phyloP scores from a whole-genome alignment of 2,888 invertebrate species.

The Watsonalla binaria region DNA sequence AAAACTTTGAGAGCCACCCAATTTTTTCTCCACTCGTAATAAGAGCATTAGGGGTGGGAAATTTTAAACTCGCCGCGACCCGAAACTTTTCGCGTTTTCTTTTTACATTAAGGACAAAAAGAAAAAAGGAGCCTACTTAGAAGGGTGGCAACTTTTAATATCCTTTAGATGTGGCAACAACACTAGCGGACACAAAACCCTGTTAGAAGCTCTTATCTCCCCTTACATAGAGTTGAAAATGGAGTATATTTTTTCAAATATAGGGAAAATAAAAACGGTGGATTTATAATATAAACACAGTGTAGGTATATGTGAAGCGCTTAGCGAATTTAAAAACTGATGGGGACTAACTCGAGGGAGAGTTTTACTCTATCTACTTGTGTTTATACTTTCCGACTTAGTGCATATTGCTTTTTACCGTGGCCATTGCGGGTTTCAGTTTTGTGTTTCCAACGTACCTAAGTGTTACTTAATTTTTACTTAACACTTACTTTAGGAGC shows the following conservation, averaged over 20 bases:
- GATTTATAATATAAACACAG: conserved; percentile 52
- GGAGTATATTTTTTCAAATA: conserved; percentile 2
- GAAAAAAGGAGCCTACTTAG: conserved; percentile 65
- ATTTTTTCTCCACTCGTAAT: conserved; percentile 71
- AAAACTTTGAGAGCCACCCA: conserved; percentile 62
- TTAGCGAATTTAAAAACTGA: conserved; percentile 66
- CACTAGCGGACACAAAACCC: not conserved
- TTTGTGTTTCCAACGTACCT: too few species aligned
- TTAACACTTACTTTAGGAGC: too few species aligned
- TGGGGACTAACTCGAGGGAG: conserved; percentile 40
- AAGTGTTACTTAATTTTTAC: too few species aligned
- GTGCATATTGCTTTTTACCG: too few species aligned
- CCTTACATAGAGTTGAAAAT: conserved; percentile 20
- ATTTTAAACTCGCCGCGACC: conserved; percentile 61
- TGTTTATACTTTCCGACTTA: not conserved
- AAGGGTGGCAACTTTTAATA: conserved; percentile 76
- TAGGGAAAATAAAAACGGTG: conserved; percentile 28
- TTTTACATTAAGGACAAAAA: conserved; percentile 74
- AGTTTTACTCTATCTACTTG: conserved; percentile 30
- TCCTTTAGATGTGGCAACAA: conserved; percentile 32
- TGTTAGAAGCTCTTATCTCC: not conserved
- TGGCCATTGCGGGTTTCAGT: too few species aligned
- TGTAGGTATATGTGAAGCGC: conserved; percentile 53
- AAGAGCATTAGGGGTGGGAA: conserved; percentile 74
- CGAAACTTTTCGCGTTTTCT: conserved; percentile 71